These are phyloP conservation scores for Lochmaea capreae DNA, from an alignment of 2,888 invertebrate species.

Conservation along the genomic window DNA sequence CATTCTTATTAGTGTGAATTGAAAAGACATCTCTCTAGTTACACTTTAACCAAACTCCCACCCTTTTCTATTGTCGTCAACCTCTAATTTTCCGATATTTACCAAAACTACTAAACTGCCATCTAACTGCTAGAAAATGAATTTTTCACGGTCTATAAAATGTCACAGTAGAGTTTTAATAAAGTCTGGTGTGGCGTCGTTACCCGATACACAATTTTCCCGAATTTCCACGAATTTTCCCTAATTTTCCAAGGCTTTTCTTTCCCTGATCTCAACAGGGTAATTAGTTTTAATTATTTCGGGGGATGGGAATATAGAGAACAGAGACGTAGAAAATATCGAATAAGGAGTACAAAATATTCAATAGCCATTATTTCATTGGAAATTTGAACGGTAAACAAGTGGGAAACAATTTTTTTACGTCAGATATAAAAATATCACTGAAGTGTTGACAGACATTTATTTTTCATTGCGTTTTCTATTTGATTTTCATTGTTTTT, in stretches of 20 bases:
- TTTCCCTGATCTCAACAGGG: slow-evolving; percentile 54
- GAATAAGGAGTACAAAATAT: not conserved
- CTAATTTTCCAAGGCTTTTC: slow-evolving; percentile 46
- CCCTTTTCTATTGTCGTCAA: not conserved
- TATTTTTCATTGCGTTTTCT: no score
- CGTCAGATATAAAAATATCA: no score
- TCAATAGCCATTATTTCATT: no score
- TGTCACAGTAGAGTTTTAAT: slow-evolving; percentile 32
- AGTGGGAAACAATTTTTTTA: no score
- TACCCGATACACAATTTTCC: slow-evolving; percentile 31
- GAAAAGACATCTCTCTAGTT: no score
- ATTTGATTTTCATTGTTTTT: no score
- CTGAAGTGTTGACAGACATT: no score
- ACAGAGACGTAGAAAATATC: slow-evolving; percentile 1
- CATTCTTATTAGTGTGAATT: no score
- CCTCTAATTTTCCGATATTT: not conserved
- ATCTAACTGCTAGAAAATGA: slow-evolving; percentile 23
- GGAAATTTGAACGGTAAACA: no score
- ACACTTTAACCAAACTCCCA: no score
- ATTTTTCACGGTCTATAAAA: slow-evolving; percentile 31
- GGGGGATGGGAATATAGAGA: slow-evolving; percentile 38
- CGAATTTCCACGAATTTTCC: slow-evolving; percentile 48
- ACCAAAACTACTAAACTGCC: not conserved
- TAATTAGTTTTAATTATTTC: slow-evolving; percentile 60
- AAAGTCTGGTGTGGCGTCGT: slow-evolving; percentile 23